A percentile compares a stretch with the other conserved stretches of the same genome.
These are phyloP conservation scores for Peromyscus aztecus DNA, from an alignment of 2,797 vertebrate species.

Conservation along the genomic window DNA sequence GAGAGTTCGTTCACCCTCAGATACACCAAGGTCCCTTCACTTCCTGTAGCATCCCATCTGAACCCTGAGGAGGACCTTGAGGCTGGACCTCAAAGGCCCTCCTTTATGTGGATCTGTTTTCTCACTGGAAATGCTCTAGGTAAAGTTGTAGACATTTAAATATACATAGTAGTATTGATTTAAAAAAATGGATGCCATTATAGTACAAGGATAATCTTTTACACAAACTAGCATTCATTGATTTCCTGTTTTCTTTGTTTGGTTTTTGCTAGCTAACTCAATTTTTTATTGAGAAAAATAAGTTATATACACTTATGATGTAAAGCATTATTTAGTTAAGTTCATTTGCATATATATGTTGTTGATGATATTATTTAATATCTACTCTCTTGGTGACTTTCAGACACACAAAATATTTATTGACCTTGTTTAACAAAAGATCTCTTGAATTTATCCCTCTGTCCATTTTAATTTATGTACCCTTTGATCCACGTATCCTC, in stretches of 20 bases:
- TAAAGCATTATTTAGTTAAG: neutral
- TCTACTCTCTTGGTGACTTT: neutral
- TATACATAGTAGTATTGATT: neutral
- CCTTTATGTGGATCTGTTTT: neutral
- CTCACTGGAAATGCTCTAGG: neutral
- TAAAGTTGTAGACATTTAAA: neutral
- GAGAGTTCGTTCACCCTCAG: too few relatives aligned
- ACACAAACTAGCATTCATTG: neutral
- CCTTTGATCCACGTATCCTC: neutral
- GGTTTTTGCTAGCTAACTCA: neutral
- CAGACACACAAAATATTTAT: neutral
- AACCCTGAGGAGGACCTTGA: too few relatives aligned
- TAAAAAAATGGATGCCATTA: neutral
- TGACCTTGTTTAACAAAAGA: neutral
- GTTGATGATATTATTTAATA: neutral
- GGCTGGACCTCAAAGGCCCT: too few relatives aligned
- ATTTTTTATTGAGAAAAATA: conserved; percentile 23
- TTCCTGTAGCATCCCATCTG: too few relatives aligned
- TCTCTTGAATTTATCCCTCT: neutral
- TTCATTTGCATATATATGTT: neutral
- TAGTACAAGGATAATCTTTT: neutral
- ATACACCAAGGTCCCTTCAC: too few relatives aligned
- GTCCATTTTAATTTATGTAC: neutral
- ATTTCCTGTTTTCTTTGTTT: neutral
- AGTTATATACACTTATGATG: neutral